Evolutionary conservation across 2,113 vertebrate species (phyloP), one percentile per base, ranked within the genome.

Genomic region (Hippocampus zosterae): DNA sequence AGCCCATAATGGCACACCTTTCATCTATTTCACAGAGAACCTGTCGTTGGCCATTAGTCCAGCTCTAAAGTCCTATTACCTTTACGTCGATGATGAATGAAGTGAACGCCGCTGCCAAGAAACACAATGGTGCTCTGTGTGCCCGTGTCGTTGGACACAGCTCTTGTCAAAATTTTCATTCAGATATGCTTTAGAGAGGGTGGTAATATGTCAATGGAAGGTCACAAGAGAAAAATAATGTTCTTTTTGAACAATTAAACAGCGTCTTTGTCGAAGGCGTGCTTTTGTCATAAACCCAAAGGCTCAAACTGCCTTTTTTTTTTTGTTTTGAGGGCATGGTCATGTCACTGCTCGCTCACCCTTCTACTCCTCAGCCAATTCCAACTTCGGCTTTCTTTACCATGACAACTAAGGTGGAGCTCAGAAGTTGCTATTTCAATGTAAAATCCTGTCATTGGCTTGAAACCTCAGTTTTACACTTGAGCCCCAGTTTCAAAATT

Each of bases 41-140:
- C 87, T 90, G 90, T 91, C 91, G 65, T 88, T 81, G 86, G 88
- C 90, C 88, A 91, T 93, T 92, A 92, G 87, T 76, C 83, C 76
- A 81, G 81, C 89, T 89, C 90, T 90, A 87, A 90, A 91, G 91
- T 90, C 88, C 87, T 84, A 90, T 92, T 92, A 91, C 89, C 85
- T 89, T 91, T 87, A 90, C 81, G 88, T 89, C 85, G 79, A 85
- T 92, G 91, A 92, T 92, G 87, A 91, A 93, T 92, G 90, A 90
- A 91, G 88, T 76, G 86, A 90, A 87, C 79, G 81, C 81, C 69
- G 74, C 84, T 89, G 89, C 88, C 85, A 90, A 90, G 87, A 88
- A 60, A 60, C 57, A 82, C 88, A 87, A 84, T 85, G 87, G 85
- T 85, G 87, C 84, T 88, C 85, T 74, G 64, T 88, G 87, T 89